These are phyloP conservation scores for Congeria kusceri DNA, from an alignment of 2,888 invertebrate species.

Conservation along the genomic window DNA sequence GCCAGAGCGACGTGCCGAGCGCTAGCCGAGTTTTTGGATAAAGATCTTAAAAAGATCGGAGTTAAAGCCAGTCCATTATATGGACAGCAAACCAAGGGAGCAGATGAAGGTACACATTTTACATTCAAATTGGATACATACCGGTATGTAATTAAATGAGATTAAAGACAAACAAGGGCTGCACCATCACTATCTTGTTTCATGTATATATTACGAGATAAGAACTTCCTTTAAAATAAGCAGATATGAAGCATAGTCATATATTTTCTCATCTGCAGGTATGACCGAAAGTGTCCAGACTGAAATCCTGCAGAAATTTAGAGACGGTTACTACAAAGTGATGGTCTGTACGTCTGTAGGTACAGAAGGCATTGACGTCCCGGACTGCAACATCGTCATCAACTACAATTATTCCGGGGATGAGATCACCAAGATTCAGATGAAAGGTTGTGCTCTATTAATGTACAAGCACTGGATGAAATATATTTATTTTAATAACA, in stretches of 20 bases:
- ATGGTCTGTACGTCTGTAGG: conserved; percentile 67
- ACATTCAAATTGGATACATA: no score
- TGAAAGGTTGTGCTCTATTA: conserved; percentile 53
- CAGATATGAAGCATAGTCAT: no score
- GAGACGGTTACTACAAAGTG: conserved; percentile 52
- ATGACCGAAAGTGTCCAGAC: conserved; percentile 61
- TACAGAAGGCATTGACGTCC: conserved; percentile 67
- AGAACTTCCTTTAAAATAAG: no score
- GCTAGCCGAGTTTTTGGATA: conserved; percentile 62
- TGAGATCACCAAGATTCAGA: conserved; percentile 67
- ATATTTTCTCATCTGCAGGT: conserved; percentile 32
- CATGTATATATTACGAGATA: no score
- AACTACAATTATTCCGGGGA: conserved; percentile 66
- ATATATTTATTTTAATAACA: no score
- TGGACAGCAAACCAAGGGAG: conserved; percentile 51
- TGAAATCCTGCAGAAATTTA: conserved; percentile 55
- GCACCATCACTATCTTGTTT: no score
- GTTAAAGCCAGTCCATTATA: conserved; percentile 32
- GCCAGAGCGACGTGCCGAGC: conserved; percentile 71
- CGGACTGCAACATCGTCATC: conserved; percentile 65
- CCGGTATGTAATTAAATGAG: no score
- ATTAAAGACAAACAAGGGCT: no score
- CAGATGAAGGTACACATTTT: conserved; percentile 45
- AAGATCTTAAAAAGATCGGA: conserved; percentile 28
- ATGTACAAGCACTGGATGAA: no score